These are phyloP conservation scores for Indicator maculatus DNA, from an alignment of 2,113 vertebrate genomes.

Conservation along the genomic window DNA sequence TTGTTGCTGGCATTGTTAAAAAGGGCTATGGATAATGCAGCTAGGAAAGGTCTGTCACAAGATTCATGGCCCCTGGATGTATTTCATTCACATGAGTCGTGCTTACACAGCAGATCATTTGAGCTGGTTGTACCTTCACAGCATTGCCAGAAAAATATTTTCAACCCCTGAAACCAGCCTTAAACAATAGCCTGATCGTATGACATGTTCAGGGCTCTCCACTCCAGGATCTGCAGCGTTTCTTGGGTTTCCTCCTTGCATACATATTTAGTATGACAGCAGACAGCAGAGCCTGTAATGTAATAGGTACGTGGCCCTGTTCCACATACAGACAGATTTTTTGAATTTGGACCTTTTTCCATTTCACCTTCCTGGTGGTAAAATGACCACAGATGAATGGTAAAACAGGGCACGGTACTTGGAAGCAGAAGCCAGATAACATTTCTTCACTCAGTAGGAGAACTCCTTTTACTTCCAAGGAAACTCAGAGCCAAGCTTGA, in stretches of 20 bases:
- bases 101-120: conserved; percentile 53
- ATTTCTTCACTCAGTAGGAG: background rate
- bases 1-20: background rate
- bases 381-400: background rate
- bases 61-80: conserved; percentile 7
- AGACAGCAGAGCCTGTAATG: background rate
- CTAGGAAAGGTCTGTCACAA: background rate
- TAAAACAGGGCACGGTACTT: background rate
- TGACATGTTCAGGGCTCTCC: background rate
- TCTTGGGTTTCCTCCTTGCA: background rate
- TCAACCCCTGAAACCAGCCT: background rate
- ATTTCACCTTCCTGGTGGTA: background rate
- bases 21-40: background rate
- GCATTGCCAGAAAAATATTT: background rate
- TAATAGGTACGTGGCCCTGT: background rate
- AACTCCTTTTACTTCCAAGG: background rate
- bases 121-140: conserved; percentile 10
- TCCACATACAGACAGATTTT: background rate
- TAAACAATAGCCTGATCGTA: background rate
- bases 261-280: background rate
- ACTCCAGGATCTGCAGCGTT: background rate
- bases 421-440: background rate
- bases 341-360: background rate
- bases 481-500: background rate
- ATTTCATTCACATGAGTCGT: conserved; percentile 23